Percentiles rank a stretch among this genome's conserved stretches.
These are phyloP conservation scores for Setipinna tenuifilis DNA, from an alignment of 2,797 vertebrate genomes.

Conservation along the genomic window DNA sequence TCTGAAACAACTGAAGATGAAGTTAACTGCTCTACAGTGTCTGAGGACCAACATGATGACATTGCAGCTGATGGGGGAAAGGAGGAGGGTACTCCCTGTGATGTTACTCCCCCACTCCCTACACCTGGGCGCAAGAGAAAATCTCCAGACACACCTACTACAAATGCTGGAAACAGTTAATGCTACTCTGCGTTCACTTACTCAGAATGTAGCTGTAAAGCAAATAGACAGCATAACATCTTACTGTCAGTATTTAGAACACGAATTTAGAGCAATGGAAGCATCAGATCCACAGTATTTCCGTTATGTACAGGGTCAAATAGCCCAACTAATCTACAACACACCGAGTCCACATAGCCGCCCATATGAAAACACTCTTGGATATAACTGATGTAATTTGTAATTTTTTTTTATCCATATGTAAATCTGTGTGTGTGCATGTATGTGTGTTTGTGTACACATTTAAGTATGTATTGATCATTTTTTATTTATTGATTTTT, in stretches of 20 bases:
- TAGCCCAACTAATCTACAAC: neutral
- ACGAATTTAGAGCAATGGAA: neutral
- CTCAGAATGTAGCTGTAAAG: neutral
- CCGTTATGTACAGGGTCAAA: neutral
- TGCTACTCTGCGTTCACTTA: neutral
- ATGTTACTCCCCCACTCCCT: neutral
- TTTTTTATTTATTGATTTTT: too few relatives aligned
- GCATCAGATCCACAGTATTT: neutral
- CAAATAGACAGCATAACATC: neutral
- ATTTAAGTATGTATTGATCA: too few relatives aligned
- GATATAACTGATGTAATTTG: neutral
- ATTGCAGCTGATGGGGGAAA: neutral
- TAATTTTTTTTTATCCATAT: neutral
- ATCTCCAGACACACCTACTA: neutral
- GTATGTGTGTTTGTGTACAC: too few relatives aligned
- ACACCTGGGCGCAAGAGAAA: neutral
- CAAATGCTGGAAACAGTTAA: neutral
- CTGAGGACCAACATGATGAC: neutral
- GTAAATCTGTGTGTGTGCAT: too few relatives aligned
- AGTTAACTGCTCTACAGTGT: neutral
- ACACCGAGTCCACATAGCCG: neutral
- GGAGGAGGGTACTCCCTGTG: neutral
- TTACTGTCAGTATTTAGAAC: neutral
- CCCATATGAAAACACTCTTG: neutral
- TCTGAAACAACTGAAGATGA: neutral